Evolutionary conservation across 1,140 invertebrate species (phyloP), one percentile per base, ranked within the genome.

Genomic region (Drosophila saltans): DNA sequence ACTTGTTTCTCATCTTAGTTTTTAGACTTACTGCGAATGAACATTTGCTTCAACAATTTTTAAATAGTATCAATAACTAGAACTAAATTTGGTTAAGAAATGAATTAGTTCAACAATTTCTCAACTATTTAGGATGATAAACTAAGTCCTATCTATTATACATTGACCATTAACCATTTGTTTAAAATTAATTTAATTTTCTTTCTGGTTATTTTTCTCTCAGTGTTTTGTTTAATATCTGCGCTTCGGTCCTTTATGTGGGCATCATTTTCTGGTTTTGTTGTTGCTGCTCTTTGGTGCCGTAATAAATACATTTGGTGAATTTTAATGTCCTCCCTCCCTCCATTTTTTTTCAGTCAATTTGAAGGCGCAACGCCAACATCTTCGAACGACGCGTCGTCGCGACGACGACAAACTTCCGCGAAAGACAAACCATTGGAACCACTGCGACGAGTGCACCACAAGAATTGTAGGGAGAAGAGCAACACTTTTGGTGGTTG

Each of bases 221-320:
- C 6, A 76, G 60, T 76, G 73, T 28, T 43, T 66, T n/a, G 33
- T 55, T 7, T 3, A 7, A 21, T n/a, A 9, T 26, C 2, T 26
- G 21, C 26, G 45, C 40, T 60, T 28, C 75, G 9, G 74, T 85
- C 81, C 72, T 71, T 82, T 75, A 82, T 82, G 84, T 89, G 84
- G 84, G 84, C 82, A 86, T 86, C 82, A 81, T 72, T 82, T 88
- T 85, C 66, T 66, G 75, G 78, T 69, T 65, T 60, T 60, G 59
- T 30, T 56, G 55, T 78, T 73, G 69, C 61, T 78, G 75, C 59
- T 84, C 45, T 81, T 80, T 81, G 84, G 72, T 90, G 80, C 81
- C 77, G 81, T 91, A 91, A 91, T 91, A 91, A 91, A 91, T 86
- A 89, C 89, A 91, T 89, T 91, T 90, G 82, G 48, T 85, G 80